Conservation (phyloP, 2,113 vertebrate species). For the Chinchilla lanigera region DNA sequence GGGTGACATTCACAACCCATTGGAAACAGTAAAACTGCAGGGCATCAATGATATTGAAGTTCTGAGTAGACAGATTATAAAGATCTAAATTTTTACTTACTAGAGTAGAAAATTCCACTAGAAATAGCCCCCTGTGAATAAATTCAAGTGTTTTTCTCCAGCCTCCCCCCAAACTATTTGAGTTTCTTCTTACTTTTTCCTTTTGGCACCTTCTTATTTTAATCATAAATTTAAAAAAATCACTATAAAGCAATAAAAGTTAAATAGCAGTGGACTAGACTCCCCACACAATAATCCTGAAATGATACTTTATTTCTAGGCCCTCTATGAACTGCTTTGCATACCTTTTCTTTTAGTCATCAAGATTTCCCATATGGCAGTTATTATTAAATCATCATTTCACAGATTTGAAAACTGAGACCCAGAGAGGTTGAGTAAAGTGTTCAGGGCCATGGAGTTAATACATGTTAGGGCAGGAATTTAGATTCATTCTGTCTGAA, state of each 20-base stretch:
- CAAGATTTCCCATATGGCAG: neutral
- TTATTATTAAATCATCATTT: neutral
- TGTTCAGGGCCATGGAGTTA: neutral
- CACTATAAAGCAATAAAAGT: neutral
- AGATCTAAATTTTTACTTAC: neutral
- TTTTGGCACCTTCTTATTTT: neutral
- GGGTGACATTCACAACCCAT: neutral
- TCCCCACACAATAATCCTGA: neutral
- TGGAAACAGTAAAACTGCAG: neutral
- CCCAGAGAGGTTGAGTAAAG: neutral
- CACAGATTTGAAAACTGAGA: neutral
- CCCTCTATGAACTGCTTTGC: neutral
- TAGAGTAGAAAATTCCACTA: neutral
- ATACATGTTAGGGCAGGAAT: neutral
- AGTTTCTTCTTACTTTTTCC: neutral
- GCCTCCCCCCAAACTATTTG: too few species aligned
- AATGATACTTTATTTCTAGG: neutral
- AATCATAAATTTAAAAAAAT: neutral
- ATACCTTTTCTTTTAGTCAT: neutral
- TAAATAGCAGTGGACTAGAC: neutral
- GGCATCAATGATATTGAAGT: neutral
- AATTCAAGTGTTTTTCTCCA: neutral
- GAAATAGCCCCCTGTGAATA: neutral
- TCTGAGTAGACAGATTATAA: neutral
- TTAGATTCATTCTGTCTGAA: neutral